These are phyloP conservation scores for Graptemys geographica DNA, from an alignment of 2,797 vertebrate genomes.

Conservation along the genomic window DNA sequence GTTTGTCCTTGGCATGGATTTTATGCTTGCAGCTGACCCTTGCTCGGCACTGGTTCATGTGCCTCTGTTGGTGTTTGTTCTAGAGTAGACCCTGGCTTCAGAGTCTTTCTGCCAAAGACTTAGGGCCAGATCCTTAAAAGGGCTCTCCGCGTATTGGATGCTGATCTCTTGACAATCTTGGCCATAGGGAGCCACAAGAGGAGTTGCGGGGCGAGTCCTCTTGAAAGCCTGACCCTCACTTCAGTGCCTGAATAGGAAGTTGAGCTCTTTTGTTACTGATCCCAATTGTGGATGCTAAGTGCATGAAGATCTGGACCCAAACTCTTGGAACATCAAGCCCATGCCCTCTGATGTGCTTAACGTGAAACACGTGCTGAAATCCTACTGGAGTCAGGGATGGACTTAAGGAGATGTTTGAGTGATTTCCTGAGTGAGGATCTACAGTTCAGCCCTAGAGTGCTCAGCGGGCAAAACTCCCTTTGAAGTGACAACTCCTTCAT, in stretches of 20 bases:
- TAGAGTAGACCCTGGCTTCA: background rate
- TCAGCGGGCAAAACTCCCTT: background rate
- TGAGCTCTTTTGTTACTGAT: no score
- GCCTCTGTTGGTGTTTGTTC: no score
- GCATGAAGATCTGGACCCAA: no score
- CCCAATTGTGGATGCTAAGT: no score
- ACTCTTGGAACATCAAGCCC: no score
- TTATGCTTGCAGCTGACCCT: no score
- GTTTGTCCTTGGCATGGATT: no score
- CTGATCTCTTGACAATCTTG: background rate
- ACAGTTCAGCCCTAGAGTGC: background rate
- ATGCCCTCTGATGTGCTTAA: no score
- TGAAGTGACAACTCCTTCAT: background rate
- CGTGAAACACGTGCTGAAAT: background rate
- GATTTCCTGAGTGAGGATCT: accelerated
- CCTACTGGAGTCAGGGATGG: background rate
- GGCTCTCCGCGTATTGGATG: background rate
- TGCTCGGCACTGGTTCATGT: no score
- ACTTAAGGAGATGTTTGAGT: accelerated
- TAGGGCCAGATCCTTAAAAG: background rate
- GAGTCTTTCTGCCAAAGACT: background rate
- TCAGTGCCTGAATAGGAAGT: no score
- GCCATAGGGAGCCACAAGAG: background rate
- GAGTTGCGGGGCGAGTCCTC: background rate
- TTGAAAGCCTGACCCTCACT: accelerated